Base-by-base conservation (phyloP, 2,888 invertebrate genomes). In the Heliconius charithonia region DNA sequence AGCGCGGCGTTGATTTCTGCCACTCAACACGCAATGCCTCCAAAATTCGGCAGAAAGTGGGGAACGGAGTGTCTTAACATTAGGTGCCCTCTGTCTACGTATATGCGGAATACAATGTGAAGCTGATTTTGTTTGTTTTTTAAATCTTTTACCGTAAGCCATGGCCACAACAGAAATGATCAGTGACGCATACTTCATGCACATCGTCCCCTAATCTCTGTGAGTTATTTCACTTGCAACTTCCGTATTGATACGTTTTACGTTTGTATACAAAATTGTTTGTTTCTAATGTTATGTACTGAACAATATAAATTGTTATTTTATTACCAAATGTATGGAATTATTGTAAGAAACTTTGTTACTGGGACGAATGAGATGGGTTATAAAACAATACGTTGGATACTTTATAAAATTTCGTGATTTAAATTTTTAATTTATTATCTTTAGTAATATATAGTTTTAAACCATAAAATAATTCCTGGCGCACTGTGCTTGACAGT, bases 181-280 rank as follows among this genome's bases (percentile, higher is more conserved):
- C 63, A 74, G 25, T 41, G 41, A 62, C 74, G 41, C 73, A 77
- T 77, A 77, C 41, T 56, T 72, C 77, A 77, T 72, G 77, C 77
- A 72, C 71, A 66, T 29, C 77, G 25, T 27, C 71, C 77, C 41
- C 76, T 72, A 72, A 77, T 77, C 77, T 72, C 71, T 10, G 51
- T 72, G 77, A 77, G 63, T 65, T 77, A 77, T 72, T 63, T 74
- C 77, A 71, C 65, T 77, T 77, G 71, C 72, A 74, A 74, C 74
- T 74, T 74, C 74, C 74, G 63, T 74, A 74, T 74, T 74, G 74
- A 74, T 74, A 63, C 63, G 37, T 41, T 74, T 51, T 63, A 41
- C 63, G 62, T 69, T 45, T 22, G 16, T 16, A 22, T 12, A 72
- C 3, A 16, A 63, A 25, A 74, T 74, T 74, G 63, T 74, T 74